Conservation (phyloP, 92 coral and sea anemone genomes). For the Isaurus tuberculatus region DNA sequence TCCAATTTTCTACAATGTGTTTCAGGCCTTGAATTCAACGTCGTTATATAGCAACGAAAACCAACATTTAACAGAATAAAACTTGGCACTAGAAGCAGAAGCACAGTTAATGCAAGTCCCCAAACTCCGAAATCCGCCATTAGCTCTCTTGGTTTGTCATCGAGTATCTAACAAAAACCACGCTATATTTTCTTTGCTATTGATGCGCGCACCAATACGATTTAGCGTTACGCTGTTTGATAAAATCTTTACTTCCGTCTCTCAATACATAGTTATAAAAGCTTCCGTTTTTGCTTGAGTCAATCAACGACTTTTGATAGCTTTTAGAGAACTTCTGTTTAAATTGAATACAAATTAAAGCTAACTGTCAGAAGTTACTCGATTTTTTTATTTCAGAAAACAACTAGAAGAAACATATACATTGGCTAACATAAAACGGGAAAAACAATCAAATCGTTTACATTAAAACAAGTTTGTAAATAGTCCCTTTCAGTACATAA, state of each 20-base stretch:
- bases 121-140: constrained; percentile 34
- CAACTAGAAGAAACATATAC: too few species aligned
- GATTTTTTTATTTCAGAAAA: neutral
- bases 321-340: too few species aligned
- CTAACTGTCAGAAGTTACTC: neutral
- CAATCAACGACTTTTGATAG: neutral
- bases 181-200: neutral
- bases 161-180: neutral
- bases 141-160: neutral
- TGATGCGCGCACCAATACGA: neutral
- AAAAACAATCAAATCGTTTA: neutral
- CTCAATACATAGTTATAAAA: too few species aligned
- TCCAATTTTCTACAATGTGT: constrained; percentile 15
- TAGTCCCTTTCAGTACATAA: too few species aligned
- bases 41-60: constrained; percentile 31
- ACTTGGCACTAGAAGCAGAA: constrained; percentile 25
- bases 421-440: neutral
- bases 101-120: constrained; percentile 14
- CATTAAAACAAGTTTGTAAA: neutral
- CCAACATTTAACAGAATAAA: constrained; percentile 42
- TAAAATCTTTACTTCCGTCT: too few species aligned
- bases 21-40: constrained; percentile 24
- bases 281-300: neutral
- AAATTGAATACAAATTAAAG: neutral
- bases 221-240: neutral